A percentile compares a stretch with the other conserved stretches of the same genome.
phyloP scores from a whole-genome alignment of 1,140 invertebrate genomes.

The Daktulosphaira vitifoliae region DNA sequence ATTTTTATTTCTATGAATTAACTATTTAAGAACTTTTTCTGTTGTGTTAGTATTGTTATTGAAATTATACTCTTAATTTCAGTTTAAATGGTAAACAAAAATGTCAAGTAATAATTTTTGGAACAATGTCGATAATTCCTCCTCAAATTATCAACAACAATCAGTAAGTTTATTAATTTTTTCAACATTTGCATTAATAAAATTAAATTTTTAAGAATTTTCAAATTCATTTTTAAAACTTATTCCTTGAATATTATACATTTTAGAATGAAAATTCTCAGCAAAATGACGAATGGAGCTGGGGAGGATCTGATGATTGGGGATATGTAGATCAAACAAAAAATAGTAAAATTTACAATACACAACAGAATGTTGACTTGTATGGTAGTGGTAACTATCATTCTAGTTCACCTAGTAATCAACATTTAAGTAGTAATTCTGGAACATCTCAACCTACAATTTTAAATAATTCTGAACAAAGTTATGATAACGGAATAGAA shows the following conservation, averaged over 20 bases:
- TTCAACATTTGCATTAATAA: background rate
- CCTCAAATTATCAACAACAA: slow-evolving; percentile 17
- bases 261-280: slow-evolving; percentile 1
- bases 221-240: background rate
- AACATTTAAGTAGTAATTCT: background rate
- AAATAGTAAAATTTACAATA: background rate
- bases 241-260: too few relatives aligned
- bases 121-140: slow-evolving; percentile 5
- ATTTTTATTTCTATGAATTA: background rate
- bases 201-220: background rate
- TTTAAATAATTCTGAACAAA: background rate
- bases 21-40: too few relatives aligned
- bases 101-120: slow-evolving; percentile 28
- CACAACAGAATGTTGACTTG: background rate
- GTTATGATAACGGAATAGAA: slow-evolving; percentile 8
- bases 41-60: too few relatives aligned
- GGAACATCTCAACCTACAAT: background rate
- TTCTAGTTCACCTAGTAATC: too few relatives aligned
- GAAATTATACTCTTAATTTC: background rate
- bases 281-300: slow-evolving; percentile 24
- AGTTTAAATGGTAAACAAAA: background rate
- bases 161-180: slow-evolving; percentile 11
- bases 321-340: slow-evolving; percentile 17
- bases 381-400: too few relatives aligned
- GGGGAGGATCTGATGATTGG: slow-evolving; percentile 18